A percentile compares a stretch with the other conserved stretches of the same genome.
These are phyloP conservation scores for Cossypha dichroa DNA, from an alignment of 2,797 vertebrate genomes.

Conservation along the genomic window DNA sequence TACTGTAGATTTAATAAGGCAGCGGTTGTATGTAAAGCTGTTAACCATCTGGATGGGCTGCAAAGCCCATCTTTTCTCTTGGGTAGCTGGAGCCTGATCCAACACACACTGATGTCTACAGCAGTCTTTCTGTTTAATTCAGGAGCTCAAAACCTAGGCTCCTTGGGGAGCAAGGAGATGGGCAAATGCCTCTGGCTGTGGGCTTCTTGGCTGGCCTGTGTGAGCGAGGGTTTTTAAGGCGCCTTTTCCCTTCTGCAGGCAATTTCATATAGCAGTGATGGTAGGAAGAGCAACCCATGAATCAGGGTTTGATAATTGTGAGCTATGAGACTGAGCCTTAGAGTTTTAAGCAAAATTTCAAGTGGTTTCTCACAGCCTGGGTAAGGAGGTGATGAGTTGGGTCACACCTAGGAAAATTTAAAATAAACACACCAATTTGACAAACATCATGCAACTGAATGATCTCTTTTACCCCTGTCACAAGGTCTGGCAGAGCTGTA, in stretches of 20 bases:
- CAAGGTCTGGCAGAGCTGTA: background rate
- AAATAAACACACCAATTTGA: background rate
- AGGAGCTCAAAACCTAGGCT: background rate
- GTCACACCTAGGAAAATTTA: slow-evolving; percentile 5
- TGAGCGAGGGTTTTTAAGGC: background rate
- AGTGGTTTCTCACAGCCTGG: background rate
- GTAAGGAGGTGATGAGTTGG: background rate
- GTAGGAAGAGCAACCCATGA: background rate
- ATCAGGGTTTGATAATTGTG: background rate
- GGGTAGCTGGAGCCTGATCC: slow-evolving; percentile 16
- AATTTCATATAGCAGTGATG: background rate
- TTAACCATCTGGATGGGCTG: slow-evolving; percentile 65
- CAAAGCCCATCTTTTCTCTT: slow-evolving; percentile 44
- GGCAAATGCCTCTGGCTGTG: background rate
- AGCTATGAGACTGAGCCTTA: background rate
- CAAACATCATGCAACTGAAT: background rate
- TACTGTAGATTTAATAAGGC: slow-evolving; percentile 63
- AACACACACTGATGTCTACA: slow-evolving; percentile 47
- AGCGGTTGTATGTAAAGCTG: slow-evolving; percentile 29
- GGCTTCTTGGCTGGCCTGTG: background rate
- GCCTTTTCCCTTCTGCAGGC: background rate
- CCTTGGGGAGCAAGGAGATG: background rate
- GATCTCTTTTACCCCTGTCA: background rate
- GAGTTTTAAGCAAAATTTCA: background rate
- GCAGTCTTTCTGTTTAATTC: slow-evolving; percentile 28